Base-by-base conservation (phyloP, 2,888 invertebrate species). In the Quadroppia sp. region DNA sequence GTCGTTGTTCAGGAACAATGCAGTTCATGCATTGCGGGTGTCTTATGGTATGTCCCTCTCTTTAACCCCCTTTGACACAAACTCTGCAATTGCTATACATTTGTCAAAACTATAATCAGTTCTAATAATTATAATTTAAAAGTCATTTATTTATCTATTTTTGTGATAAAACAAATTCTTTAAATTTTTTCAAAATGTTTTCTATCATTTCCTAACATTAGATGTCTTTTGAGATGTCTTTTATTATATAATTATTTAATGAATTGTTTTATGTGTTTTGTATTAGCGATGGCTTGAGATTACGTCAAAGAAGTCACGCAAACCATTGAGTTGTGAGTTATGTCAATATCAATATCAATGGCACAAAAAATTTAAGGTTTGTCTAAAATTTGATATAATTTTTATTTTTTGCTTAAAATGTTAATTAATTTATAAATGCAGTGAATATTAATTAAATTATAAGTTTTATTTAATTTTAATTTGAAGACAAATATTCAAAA, bases 281-380 rank as follows among this genome's bases (percentile, higher is more conserved):
- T 56, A 81, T 28, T 80, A 85, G 85, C 84, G 82, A 80, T 86
- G 86, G 86, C 81, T 86, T 56, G 84, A 85, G 79, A 82, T 85
- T 72, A 83, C 82, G 45, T 81, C 82, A 32, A 81, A 82, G 64
- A 83, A 83, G 76, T 82, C 83, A 75, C 82, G 83, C 74, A 83
- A 83, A 70, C 82, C 83, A 1, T 84, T 86, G 1, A 80, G 80
- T 50, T 86, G 86, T 81, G 86, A 86, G 80, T 81, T 86, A 11
- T 86, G 86, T 79, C 84, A 85, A 71, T 86, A 83, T 79, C 82
- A 83, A 76, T 86, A 84, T 79, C 81, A 82, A 71, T 80, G 85
- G 77, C 84, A 84, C 77, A 84, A 84, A 77, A 81, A 83, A 77
- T 84, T 85, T 77, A 82, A 83, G 81, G 85, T 85, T 78, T 79